Base-by-base conservation (phyloP, 2,888 invertebrate species). In the Notodonta dromedarius region DNA sequence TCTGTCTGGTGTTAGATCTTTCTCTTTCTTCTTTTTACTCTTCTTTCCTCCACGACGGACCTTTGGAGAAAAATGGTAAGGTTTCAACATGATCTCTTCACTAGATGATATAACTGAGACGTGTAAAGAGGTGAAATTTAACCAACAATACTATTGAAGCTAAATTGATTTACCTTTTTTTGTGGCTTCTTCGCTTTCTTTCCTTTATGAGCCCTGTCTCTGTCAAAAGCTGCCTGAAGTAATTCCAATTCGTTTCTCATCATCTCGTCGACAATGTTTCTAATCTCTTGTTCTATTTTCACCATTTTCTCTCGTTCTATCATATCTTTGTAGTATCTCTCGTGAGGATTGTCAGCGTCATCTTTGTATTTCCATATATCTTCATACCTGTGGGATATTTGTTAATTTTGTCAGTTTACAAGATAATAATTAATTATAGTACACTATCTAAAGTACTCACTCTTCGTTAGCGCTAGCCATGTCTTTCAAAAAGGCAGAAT, bases 1-100 rank as follows among this genome's bases (percentile, higher is more conserved):
- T 83, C 98, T 94, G 82, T 99, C 98, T 1, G 97, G 97, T 0
- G 99, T 99, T 57, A 99, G 91, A 90, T 99, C 98, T 86, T 98
- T 98, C 81, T 98, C 98, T 86, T 98, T 98, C 86, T 98, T 98
- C 91, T 97, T 98, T 85, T 98, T 98, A 71, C 95, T 96, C 81
- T 98, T 98, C 78, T 98, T 98, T 0, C 97, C 97, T 39, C 96
- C 96, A 13, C 97, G 95, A 46, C 97, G 94, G 0, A 96, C 94
- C 89, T 97, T 13, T 46, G 1, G 11, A 35, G 42, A 42, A 12
- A 11, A 42, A 11, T 42, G 9, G 11, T 42, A 11, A 2, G 11
- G 11, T 11, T 11, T 42, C 3, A 35, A 35, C 7, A 35, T 35
- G 0, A 35, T 24, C 24, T 24, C 24, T 1, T 24, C 24, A 24